Base-by-base conservation (phyloP, 2,888 invertebrate species). In the Rhodophaea formosa region DNA sequence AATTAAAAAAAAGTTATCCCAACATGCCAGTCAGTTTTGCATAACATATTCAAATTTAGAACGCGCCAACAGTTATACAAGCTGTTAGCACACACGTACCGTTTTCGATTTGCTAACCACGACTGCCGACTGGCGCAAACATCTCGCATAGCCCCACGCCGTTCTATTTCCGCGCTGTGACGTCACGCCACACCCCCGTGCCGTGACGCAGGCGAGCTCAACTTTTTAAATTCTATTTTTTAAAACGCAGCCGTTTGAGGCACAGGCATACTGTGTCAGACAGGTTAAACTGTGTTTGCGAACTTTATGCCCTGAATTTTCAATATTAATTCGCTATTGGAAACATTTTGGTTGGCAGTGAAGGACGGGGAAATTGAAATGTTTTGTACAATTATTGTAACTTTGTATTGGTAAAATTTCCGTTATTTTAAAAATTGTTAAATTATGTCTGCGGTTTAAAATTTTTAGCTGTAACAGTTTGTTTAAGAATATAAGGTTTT, bases 111-210 rank as follows among this genome's bases (percentile, higher is more conserved):
- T 51, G 35, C 51, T 35, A 51, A 51, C 51, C 51, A 17, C 39
- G n/a, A 10, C 35, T 35, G 23, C 47, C 30, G 47, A 49, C 47
- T 49, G 47, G 30, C 47, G 47, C 47, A 49, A 49, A 49, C 52
- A 53, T 43, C 53, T 53, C 14, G 53, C 53, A 29, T 29, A 53
- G 54, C 53, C 44, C 58, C 58, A 64, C 62, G 53, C 60, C 74
- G 79, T 71, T 79, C 81, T 77, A 81, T 75, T 80, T 82, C 81
- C 77, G 75, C 62, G 60, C 54, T 35, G 71, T 80, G 81, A 81
- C 81, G 81, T 82, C 80, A 79, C 70, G 52, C 63, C 66, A 72
- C 74, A 73, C 69, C 74, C 71, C 74, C 72, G 77, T 81, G 71
- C 74, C 72, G 77, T 81, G 81, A 81, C 80, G 81, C 71, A 80